Evolutionary conservation across 2,797 vertebrate species (phyloP).

Genomic region (Mus caroli): DNA sequence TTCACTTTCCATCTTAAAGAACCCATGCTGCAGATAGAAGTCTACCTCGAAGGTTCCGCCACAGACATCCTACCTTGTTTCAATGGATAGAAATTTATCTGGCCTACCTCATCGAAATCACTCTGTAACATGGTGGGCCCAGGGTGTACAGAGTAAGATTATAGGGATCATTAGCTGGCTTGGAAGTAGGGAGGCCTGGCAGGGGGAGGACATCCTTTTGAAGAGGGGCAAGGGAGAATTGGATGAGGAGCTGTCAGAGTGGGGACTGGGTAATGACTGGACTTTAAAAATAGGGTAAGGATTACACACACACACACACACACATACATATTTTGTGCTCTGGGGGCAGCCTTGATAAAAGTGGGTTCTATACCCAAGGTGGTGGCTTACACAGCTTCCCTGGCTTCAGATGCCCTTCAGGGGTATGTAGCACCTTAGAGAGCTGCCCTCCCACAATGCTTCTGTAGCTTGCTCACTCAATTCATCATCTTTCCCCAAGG

Average conservation of each 20-base stretch:
- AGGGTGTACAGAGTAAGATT: not conserved
- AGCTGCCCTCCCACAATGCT: not conserved
- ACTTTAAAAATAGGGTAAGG: no score
- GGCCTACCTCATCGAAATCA: not conserved
- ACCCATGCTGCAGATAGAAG: slow-evolving; percentile 70
- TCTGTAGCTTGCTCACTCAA: not conserved
- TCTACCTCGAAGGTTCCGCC: slow-evolving; percentile 46
- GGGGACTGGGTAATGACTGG: no score
- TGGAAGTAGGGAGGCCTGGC: no score
- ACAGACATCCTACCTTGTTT: slow-evolving; percentile 67
- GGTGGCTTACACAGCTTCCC: accelerated
- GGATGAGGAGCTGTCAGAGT: no score
- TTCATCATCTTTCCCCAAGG: not conserved
- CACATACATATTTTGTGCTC: not conserved
- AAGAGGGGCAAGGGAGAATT: no score
- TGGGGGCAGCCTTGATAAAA: accelerated
- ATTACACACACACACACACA: no score
- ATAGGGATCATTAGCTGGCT: no score
- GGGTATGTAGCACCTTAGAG: not conserved
- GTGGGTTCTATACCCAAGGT: accelerated
- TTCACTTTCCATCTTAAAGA: slow-evolving; percentile 82
- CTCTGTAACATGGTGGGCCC: not conserved
- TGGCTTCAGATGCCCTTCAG: not conserved
- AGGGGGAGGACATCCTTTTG: no score
- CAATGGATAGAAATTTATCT: not conserved